phyloP scores from a whole-genome alignment of 1,140 invertebrate species.

The Oppia nitens region DNA sequence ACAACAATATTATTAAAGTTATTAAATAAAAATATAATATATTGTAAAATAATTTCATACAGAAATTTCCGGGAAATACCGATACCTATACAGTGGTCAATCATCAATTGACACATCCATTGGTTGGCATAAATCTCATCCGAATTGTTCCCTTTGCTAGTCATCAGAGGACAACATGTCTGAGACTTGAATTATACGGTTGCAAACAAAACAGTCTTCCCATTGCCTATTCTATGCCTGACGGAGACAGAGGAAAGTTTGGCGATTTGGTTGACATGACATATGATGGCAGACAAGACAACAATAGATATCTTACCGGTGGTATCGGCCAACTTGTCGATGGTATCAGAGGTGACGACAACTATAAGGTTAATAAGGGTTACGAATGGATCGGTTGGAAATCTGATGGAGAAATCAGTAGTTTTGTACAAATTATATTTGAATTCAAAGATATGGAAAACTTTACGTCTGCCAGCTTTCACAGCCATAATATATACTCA shows the following conservation, averaged over 20 bases:
- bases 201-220: slow-evolving; percentile 57
- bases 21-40: too few species aligned
- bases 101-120: slow-evolving; percentile 47
- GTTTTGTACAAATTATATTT: slow-evolving; percentile 47
- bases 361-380: slow-evolving; percentile 57
- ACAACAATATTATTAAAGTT: too few species aligned
- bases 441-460: slow-evolving; percentile 73
- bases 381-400: slow-evolving; percentile 77
- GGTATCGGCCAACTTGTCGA: slow-evolving; percentile 78
- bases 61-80: slow-evolving; percentile 57
- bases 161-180: slow-evolving; percentile 62
- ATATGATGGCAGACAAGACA: slow-evolving; percentile 68
- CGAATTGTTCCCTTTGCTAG: slow-evolving; percentile 66
- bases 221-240: slow-evolving; percentile 60
- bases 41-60: too few species aligned
- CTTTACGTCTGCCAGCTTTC: slow-evolving; percentile 64
- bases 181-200: slow-evolving; percentile 64
- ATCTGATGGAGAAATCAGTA: not conserved
- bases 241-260: slow-evolving; percentile 52
- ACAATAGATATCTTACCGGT: slow-evolving; percentile 44
- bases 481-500: slow-evolving; percentile 50
- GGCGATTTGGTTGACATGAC: slow-evolving; percentile 74
- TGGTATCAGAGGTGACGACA: slow-evolving; percentile 56
- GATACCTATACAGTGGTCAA: slow-evolving; percentile 64
- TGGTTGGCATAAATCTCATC: slow-evolving; percentile 55